These are phyloP conservation scores for Montipora efflorescens DNA, from an alignment of 64 coral and sea anemone genomes.

Conservation along the genomic window DNA sequence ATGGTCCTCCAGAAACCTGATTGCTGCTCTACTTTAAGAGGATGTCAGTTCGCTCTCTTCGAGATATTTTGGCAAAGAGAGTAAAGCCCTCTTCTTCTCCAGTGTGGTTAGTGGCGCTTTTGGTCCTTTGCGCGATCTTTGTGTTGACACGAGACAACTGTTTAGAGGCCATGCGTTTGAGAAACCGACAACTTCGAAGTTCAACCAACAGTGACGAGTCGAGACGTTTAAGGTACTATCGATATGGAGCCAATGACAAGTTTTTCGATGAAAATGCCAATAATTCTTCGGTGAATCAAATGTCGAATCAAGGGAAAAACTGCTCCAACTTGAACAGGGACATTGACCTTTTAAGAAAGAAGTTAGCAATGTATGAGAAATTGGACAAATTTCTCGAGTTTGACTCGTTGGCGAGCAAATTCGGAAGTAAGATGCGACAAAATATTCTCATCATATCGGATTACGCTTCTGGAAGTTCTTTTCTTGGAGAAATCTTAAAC, in stretches of 20 bases:
- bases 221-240: constrained; percentile 23
- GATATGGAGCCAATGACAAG: neutral
- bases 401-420: constrained; percentile 86
- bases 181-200: constrained; percentile 25
- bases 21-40: constrained; percentile 19
- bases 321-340: constrained; percentile 39
- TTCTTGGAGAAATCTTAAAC: constrained; percentile 94
- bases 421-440: constrained; percentile 91
- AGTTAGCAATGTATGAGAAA: constrained; percentile 76
- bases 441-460: constrained; percentile 88
- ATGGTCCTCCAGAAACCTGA: constrained; percentile 2
- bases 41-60: constrained; percentile 60
- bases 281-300: neutral
- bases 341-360: constrained; percentile 49
- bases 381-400: constrained; percentile 79
- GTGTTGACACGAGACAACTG: constrained; percentile 39
- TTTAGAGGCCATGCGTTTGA: constrained; percentile 3
- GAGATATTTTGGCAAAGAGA: constrained; percentile 41
- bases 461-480: constrained; percentile 78
- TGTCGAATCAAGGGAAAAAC: constrained; percentile 5
- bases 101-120: constrained; percentile 59
- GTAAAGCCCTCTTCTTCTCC: neutral
- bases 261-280: neutral
- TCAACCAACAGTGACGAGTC: constrained; percentile 1
- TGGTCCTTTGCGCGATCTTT: constrained; percentile 55